Evolutionary conservation across 1,140 invertebrate genomes (phyloP), one percentile per base, ranked within the genome.

Genomic region (Arctopsyche grandis): DNA sequence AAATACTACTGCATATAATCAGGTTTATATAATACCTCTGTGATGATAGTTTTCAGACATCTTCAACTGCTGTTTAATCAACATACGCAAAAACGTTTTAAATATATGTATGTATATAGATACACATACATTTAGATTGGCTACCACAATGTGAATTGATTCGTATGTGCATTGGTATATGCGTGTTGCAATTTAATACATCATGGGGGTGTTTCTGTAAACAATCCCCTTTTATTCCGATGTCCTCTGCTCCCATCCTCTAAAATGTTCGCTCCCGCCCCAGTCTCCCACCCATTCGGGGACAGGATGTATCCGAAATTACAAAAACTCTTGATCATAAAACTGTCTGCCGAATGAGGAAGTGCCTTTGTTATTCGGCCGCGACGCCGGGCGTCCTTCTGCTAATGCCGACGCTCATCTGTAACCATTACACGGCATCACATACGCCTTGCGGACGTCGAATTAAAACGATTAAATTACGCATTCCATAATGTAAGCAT

Each of bases 301-400:
- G 73, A 79, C 79, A 79, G 66, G 73, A 79, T 77, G 78, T 82
- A 82, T 82, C 81, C 78, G 81, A 82, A 82, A 82, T 83, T 81
- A 81, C 82, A 83, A 83, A 83, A 83, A 83, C 82, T 83, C 80
- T 81, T 79, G 78, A 83, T 83, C 82, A 83, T 83, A 83, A 83
- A 83, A 81, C 82, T 83, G 82, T 83, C 82, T 80, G 74, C 80
- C 78, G 78, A 82, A 83, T 83, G 82, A 83, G 82, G 80, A 82
- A 83, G 82, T 83, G 82, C 82, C 82, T 83, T 83, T 83, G 82
- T 83, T 83, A 81, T 83, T 83, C 80, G 80, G 58, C 63, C 76
- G 74, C 76, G 52, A 66, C 74, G 81, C 70, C 22, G 21, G 60
- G 79, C 58, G 56, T 69, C 75, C 78, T 69, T 73, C 79, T 46